These are phyloP conservation scores for Nemurella pictetii DNA, from an alignment of 2,888 invertebrate species.

Conservation along the genomic window DNA sequence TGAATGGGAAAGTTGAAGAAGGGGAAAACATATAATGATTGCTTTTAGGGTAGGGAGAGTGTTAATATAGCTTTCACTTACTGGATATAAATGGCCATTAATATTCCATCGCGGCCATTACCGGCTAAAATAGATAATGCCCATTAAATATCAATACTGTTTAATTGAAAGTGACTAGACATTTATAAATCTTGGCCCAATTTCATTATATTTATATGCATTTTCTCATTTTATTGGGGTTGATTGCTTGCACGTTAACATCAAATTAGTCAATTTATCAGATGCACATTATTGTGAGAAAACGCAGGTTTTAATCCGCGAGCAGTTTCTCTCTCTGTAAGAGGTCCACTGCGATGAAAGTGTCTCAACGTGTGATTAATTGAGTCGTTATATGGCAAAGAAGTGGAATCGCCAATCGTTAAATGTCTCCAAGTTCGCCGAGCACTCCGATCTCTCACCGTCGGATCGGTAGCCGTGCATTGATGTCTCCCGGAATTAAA, in stretches of 20 bases:
- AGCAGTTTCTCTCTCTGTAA: background rate
- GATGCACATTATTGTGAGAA: background rate
- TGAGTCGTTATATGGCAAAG: background rate
- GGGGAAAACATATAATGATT: background rate
- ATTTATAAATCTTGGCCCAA: background rate
- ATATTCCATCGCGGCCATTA: background rate
- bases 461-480: background rate
- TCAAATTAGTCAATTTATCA: too few species aligned
- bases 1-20: slow-evolving; percentile 20
- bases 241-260: background rate
- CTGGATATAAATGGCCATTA: background rate
- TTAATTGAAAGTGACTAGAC: background rate
- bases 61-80: slow-evolving; percentile 30
- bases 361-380: background rate
- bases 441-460: background rate
- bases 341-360: background rate
- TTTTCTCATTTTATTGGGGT: background rate
- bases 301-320: background rate
- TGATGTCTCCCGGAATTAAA: background rate
- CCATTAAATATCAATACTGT: background rate
- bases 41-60: slow-evolving; percentile 1
- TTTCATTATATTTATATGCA: background rate
- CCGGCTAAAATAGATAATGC: background rate
- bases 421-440: background rate
- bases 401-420: background rate